Evolutionary conservation across 2,888 invertebrate species (phyloP).

Genomic region (Patella ulyssiponensis): DNA sequence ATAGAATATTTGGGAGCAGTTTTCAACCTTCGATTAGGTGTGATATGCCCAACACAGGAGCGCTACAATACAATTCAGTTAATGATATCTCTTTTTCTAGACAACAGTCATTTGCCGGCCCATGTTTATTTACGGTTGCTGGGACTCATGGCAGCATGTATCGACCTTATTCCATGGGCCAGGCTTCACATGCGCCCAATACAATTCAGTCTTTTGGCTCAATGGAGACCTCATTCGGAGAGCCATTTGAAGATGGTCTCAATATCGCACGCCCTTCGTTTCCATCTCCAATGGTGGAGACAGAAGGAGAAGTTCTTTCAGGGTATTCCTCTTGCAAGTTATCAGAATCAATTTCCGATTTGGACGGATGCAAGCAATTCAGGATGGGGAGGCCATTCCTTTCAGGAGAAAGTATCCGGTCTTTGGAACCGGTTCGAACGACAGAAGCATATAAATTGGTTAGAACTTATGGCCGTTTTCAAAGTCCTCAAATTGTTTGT

Average conservation of each 20-base stretch:
- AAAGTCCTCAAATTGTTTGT: background rate
- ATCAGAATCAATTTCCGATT: background rate
- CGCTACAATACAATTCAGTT: background rate
- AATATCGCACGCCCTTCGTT: background rate
- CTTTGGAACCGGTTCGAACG: background rate
- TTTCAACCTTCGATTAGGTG: background rate
- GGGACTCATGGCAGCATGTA: constrained; percentile 7
- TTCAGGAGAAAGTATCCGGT: background rate
- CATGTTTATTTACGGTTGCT: constrained; percentile 5
- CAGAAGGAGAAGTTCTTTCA: background rate
- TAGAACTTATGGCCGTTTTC: background rate
- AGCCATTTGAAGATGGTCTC: background rate
- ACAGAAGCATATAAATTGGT: constrained; percentile 3
- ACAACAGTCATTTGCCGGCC: background rate
- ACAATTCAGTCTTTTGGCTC: background rate
- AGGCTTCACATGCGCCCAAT: constrained; percentile 2
- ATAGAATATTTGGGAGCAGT: background rate
- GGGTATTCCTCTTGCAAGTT: background rate
- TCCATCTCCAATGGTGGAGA: background rate
- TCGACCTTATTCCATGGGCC: background rate
- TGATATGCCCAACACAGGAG: background rate
- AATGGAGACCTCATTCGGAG: background rate
- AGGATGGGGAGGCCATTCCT: background rate
- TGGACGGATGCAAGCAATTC: background rate
- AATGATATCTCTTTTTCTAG: background rate